These are phyloP conservation scores for Odocoileus hemionus DNA, from an alignment of 2,113 vertebrate genomes.

Conservation along the genomic window DNA sequence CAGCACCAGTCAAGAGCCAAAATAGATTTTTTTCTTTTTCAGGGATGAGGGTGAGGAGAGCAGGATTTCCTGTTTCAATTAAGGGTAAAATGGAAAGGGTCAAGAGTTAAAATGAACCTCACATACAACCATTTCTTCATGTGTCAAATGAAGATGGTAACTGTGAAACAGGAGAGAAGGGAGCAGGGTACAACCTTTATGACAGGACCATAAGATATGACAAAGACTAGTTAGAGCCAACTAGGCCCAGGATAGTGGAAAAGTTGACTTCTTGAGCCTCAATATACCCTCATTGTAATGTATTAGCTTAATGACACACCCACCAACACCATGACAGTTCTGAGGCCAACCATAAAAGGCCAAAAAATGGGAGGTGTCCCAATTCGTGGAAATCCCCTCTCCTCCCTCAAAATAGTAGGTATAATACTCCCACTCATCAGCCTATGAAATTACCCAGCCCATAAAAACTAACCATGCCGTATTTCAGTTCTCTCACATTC, in stretches of 20 bases:
- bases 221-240: not conserved
- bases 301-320: not conserved
- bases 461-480: not conserved
- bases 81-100: not conserved
- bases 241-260: not conserved
- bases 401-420: not conserved
- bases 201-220: not conserved
- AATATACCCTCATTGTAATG: not conserved
- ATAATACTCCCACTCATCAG: not conserved
- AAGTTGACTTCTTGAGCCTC: not conserved
- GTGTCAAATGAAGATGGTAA: not conserved
- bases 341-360: not conserved
- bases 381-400: not conserved
- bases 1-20: not conserved
- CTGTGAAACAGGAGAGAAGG: not conserved
- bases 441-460: not conserved
- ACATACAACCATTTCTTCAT: not conserved
- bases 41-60: accelerated
- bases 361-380: not conserved
- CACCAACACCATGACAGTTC: not conserved
- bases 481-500: not conserved
- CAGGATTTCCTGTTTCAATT: not conserved
- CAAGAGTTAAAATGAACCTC: not conserved
- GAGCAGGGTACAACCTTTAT: not conserved
- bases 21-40: not conserved